Evolutionary conservation across 2,797 vertebrate genomes (phyloP), one percentile per base, ranked within the genome.

Genomic region (Myotis vivesi): DNA sequence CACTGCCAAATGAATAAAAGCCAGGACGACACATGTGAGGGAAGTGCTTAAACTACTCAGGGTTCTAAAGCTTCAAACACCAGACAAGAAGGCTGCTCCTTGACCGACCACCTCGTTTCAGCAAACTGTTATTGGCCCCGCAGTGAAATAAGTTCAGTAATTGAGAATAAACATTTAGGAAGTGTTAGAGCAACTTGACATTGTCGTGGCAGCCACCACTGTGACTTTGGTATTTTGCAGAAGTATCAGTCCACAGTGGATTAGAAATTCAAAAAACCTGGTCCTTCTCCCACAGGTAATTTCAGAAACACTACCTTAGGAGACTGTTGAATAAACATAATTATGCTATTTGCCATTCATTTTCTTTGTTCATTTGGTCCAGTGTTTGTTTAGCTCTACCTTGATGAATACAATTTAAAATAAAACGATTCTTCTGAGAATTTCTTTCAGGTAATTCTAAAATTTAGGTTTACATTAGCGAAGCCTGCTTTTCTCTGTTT

Each of bases 391-490:
- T 76, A 84, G 46, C 25, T 71, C 85, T 64, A 49, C 46, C 22
- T 76, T 64, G 51, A 4, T 68, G 5, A 91, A 89, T 55, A 62
- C 28, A 84, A 89, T 77, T 89, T 84, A 51, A 72, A 75, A 89
- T 73, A 59, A 92, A 95, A 93, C 4, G 75, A 25, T 71, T 94
- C 86, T 95, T 87, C 66, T 36, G 73, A 86, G 38, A 64, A 59
- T 93, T 94, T 76, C 73, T 64, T 94, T 84, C 38, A 64, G 87
- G 93, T 41, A 66, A 87, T 62, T 95, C 68, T 79, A 71, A 76
- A 86, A 68, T 85, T 83, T 51, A 83, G 13, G 53, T 79, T 88
- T 90, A 83, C 44, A 85, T n/a, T 19, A 85, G 91, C 46, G 36
- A 57, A 81, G 51, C 38, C 2, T n/a, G 53, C 3, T 92, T 93